A percentile compares a stretch with the other conserved stretches of the same genome.
These are phyloP conservation scores for Cerceris ruficornis DNA, from an alignment of 2,888 invertebrate genomes.

Conservation along the genomic window DNA sequence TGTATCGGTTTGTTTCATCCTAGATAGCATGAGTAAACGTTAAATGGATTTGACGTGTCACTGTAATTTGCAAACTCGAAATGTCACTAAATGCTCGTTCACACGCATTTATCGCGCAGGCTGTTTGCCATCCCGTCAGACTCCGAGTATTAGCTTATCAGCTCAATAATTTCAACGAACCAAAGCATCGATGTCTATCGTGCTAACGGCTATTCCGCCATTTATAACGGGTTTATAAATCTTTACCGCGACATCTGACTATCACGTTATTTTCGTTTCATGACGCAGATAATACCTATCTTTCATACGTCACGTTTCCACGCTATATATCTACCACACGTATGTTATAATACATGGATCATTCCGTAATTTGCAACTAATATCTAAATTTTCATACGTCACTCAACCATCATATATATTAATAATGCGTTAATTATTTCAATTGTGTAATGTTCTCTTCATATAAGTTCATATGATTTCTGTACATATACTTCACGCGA, in stretches of 20 bases:
- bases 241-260: neutral
- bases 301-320: neutral
- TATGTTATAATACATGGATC: too few relatives aligned
- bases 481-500: too few relatives aligned
- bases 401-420: too few relatives aligned
- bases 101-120: slow-evolving; percentile 42
- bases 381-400: too few relatives aligned
- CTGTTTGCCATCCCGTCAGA: slow-evolving; percentile 48
- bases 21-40: slow-evolving; percentile 6
- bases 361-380: too few relatives aligned
- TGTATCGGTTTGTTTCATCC: slow-evolving; percentile 28
- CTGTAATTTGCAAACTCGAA: slow-evolving; percentile 50
- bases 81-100: slow-evolving; percentile 43
- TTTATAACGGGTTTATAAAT: slow-evolving; percentile 16
- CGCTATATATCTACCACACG: neutral
- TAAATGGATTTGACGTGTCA: slow-evolving; percentile 44
- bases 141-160: slow-evolving; percentile 54
- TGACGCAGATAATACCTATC: neutral
- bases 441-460: too few relatives aligned
- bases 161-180: slow-evolving; percentile 45
- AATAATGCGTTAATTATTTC: too few relatives aligned
- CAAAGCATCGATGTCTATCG: slow-evolving; percentile 30
- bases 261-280: neutral
- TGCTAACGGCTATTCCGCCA: neutral
- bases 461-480: too few relatives aligned